Base-by-base conservation (phyloP, 2,888 invertebrate species). In the Brachycybe producta region DNA sequence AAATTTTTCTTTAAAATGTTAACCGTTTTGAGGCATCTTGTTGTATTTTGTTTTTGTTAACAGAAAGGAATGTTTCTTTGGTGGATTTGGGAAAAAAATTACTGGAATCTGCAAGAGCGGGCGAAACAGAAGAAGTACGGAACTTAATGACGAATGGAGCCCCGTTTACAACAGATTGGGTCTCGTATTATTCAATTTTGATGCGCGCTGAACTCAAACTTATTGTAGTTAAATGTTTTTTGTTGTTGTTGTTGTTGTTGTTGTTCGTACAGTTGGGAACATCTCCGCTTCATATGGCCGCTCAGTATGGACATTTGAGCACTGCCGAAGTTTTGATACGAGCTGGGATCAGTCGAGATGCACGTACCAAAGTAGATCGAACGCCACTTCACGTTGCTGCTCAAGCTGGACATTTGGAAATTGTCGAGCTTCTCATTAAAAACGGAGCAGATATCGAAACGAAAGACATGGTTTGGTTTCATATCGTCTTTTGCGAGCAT, bases 151-250 rank as follows among this genome's bases (percentile, higher is more conserved):
- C 78, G 26, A 78, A 79, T 67, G 91, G 92, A 42, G 90, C 91
- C 41, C 88, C 91, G 24, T 90, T 92, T 63, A 84, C 85, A 8
- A 82, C 90, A 2, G 91, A 92, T 68, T 91, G 91, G 88, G 88
- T 88, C 70, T 62, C 66, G 62, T 43, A 35, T 41, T 36, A 30
- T 28, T 30, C 35, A 13, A 36, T 46, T 32, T 11, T 32, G 11
- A 32, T n/a, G 11, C 32, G 11, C n/a, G 11, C 32, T 32, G n/a
- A 32, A 32, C 11, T 32, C 32, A 32, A 32, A 32, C n/a, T 32
- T 11, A n/a, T 32, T 32, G 32, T n/a, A n/a, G n/a, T n/a, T n/a
- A n/a, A n/a, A n/a, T n/a, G n/a, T n/a, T n/a, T n/a, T n/a, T n/a
- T n/a, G n/a, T n/a, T n/a, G 32, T 32, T 32, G 32, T 11, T n/a